Conservation (phyloP, 2,888 invertebrate species). For the Tipula lateralis region DNA sequence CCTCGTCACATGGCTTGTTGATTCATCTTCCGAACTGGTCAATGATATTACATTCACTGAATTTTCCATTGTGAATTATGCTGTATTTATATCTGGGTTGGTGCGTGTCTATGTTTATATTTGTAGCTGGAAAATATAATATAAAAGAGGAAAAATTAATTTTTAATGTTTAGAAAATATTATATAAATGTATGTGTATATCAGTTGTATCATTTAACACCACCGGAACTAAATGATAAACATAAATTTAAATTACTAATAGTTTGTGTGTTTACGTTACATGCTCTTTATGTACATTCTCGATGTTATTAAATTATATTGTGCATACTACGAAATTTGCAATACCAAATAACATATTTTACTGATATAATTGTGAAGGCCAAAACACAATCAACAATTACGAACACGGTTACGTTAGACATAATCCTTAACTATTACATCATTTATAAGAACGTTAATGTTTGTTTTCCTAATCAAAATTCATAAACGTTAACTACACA, state of each 20-base stretch:
- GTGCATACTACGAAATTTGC: neutral
- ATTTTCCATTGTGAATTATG: neutral
- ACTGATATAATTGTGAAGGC: too few species aligned
- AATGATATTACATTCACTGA: neutral
- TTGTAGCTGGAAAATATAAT: neutral
- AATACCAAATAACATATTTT: too few species aligned
- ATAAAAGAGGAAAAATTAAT: neutral
- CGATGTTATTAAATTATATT: neutral
- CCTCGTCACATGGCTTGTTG: neutral
- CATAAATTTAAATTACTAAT: neutral
- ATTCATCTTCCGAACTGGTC: constrained; percentile 5
- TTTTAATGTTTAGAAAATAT: too few species aligned
- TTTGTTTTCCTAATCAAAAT: too few species aligned
- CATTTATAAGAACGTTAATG: too few species aligned
- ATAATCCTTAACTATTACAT: too few species aligned
- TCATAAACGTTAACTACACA: too few species aligned
- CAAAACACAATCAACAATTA: too few species aligned
- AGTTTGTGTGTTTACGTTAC: neutral
- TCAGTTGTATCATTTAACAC: neutral
- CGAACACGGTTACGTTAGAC: too few species aligned
- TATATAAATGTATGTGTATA: too few species aligned
- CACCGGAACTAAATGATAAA: neutral
- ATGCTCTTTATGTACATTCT: neutral
- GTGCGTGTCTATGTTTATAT: neutral
- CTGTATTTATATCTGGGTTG: neutral